Base-by-base conservation (phyloP, 2,888 invertebrate genomes). In the Actias luna region DNA sequence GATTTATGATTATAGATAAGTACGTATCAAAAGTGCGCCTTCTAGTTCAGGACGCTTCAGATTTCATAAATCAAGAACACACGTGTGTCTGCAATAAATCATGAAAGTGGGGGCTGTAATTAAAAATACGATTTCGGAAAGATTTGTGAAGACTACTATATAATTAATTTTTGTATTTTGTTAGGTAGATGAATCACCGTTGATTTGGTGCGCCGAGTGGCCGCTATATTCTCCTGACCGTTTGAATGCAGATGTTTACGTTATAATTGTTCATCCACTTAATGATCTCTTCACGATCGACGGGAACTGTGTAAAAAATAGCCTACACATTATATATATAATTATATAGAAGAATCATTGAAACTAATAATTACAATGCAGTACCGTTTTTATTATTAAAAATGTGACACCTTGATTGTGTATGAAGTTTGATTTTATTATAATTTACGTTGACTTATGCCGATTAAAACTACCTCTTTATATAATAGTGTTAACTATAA, bases 181-280 rank as follows among this genome's bases (percentile, higher is more conserved):
- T 87, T 85, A 89, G 80, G 87, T 85, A 89, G 89, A 91, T 89
- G 91, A 88, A 91, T 90, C 88, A 86, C 85, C 83, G 86, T 85
- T 89, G 89, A 89, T 91, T 90, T 87, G 85, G 80, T 79, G 80
- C 71, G 80, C 75, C 77, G 74, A 75, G 79, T 69, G 72, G 75
- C 72, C 72, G 72, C 73, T 74, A 75, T 80, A 81, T 80, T 75
- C 77, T 79, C 83, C 80, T 82, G 85, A 83, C 80, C 78, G 80
- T 78, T 78, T 82, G 76, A 80, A 87, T 86, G 88, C 89, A 88
- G 89, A 88, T 91, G 90, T 89, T 89, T 84, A 79, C 70, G 72
- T 82, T 85, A 81, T 92, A 92, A 92, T 92, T 89, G 84, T 80
- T 83, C 79, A 69, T 71, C 70, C 70, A 73, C 80, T 80, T 88